A percentile compares a stretch with the other conserved stretches of the same genome.
Conservation (phyloP, 2,797 vertebrate species). For the Chelonia mydas region DNA sequence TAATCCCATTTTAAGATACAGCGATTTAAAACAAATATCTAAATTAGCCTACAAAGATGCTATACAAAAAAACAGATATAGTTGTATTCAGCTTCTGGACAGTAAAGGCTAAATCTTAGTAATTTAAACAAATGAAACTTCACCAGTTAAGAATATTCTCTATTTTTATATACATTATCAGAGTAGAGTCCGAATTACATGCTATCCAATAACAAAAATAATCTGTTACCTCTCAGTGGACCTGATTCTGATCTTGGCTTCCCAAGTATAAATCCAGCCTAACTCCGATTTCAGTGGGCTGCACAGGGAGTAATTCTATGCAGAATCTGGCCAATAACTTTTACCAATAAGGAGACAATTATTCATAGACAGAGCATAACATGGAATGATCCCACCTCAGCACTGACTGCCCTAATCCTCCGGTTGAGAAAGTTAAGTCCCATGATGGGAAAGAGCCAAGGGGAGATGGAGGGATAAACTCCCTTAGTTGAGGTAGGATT, state of each 20-base stretch:
- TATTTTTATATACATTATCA: not conserved
- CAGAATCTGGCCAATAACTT: not conserved
- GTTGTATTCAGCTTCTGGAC: not conserved
- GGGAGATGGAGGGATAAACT: not conserved
- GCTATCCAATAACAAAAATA: not conserved
- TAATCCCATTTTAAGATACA: not conserved
- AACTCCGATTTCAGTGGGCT: not conserved
- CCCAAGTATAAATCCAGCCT: not conserved
- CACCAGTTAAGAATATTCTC: not conserved
- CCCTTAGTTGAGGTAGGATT: not conserved
- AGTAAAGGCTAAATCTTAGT: not conserved
- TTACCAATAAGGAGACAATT: not conserved
- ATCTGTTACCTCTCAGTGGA: not conserved
- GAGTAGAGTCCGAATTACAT: not conserved
- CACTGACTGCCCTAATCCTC: not conserved
- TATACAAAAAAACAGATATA: not conserved
- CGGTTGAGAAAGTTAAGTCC: not conserved
- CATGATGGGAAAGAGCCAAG: not conserved
- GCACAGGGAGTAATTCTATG: not conserved
- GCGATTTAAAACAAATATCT: not conserved
- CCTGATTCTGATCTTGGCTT: not conserved
- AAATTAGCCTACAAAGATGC: not conserved
- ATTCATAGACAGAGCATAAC: not conserved
- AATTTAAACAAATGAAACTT: not conserved
- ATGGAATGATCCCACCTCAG: not conserved